Conservation (phyloP, 2,888 invertebrate species). For the Eristalis tenax region DNA sequence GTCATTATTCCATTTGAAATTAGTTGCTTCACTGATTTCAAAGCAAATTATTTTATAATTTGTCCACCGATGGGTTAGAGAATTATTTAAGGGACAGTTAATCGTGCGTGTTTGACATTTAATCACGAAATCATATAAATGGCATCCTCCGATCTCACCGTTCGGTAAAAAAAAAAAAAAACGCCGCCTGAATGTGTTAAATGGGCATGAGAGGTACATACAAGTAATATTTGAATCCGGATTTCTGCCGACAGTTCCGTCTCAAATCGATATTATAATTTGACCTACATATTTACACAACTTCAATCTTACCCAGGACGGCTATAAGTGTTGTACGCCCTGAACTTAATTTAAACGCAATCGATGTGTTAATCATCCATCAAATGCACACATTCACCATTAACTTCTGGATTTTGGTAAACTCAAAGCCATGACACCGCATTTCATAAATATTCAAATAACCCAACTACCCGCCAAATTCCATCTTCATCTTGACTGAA, state of each 20-base stretch:
- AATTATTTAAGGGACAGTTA: too few species aligned
- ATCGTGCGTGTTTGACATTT: too few species aligned
- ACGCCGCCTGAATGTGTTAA: too few species aligned
- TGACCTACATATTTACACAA: not conserved
- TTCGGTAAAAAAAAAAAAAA: too few species aligned
- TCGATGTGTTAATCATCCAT: not conserved
- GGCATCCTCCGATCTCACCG: too few species aligned
- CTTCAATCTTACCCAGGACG: not conserved
- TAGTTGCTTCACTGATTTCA: too few species aligned
- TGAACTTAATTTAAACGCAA: not conserved
- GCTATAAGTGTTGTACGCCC: not conserved
- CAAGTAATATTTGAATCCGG: too few species aligned
- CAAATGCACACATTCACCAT: not conserved
- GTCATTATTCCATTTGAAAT: too few species aligned
- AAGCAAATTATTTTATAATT: too few species aligned
- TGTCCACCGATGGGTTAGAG: too few species aligned
- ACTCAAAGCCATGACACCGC: not conserved
- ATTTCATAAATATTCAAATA: constrained; percentile 10
- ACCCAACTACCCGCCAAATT: not conserved
- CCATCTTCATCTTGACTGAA: not conserved
- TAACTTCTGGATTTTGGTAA: not conserved
- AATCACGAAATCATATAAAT: too few species aligned
- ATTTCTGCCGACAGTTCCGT: not conserved
- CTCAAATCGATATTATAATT: not conserved
- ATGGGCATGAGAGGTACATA: too few species aligned